These are phyloP conservation scores for Sericinus montela DNA, from an alignment of 2,888 invertebrate species.

Conservation along the genomic window DNA sequence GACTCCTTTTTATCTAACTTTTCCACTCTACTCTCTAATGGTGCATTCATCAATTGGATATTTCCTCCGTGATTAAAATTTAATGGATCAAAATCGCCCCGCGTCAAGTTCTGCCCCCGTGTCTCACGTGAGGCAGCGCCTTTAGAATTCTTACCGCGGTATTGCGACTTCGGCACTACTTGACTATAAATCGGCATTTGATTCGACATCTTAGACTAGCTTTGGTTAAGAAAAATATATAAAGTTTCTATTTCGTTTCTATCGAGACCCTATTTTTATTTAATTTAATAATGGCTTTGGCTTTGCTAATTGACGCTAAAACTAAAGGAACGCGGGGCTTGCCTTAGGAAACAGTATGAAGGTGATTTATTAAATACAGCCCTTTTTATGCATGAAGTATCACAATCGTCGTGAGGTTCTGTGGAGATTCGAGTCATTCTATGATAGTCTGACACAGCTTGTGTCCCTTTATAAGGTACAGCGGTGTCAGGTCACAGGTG, in stretches of 20 bases:
- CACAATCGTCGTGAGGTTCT: constrained; percentile 37
- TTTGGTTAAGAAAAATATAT: constrained; percentile 52
- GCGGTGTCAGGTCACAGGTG: background rate
- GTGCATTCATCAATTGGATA: constrained; percentile 46
- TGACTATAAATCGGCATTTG: constrained; percentile 73
- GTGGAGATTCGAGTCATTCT: constrained; percentile 30
- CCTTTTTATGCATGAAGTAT: constrained; percentile 38
- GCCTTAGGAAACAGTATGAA: constrained; percentile 26
- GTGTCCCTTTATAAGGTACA: background rate
- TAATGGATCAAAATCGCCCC: constrained; percentile 82
- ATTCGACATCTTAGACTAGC: constrained; percentile 70
- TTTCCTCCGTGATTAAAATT: constrained; percentile 80
- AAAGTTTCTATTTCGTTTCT: constrained; percentile 30
- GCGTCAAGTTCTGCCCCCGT: constrained; percentile 35
- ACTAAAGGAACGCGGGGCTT: constrained; percentile 59
- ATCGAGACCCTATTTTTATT: constrained; percentile 27
- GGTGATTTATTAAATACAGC: constrained; percentile 35
- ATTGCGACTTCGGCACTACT: constrained; percentile 68
- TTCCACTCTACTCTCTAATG: constrained; percentile 47
- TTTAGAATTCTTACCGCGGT: constrained; percentile 44
- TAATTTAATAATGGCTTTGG: constrained; percentile 47
- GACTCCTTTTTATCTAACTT: constrained; percentile 46
- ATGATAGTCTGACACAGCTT: background rate
- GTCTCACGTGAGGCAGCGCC: constrained; percentile 31
- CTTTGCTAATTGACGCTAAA: constrained; percentile 57